These are phyloP conservation scores for Napeogenes inachia DNA, from an alignment of 2,888 invertebrate genomes.

Conservation along the genomic window DNA sequence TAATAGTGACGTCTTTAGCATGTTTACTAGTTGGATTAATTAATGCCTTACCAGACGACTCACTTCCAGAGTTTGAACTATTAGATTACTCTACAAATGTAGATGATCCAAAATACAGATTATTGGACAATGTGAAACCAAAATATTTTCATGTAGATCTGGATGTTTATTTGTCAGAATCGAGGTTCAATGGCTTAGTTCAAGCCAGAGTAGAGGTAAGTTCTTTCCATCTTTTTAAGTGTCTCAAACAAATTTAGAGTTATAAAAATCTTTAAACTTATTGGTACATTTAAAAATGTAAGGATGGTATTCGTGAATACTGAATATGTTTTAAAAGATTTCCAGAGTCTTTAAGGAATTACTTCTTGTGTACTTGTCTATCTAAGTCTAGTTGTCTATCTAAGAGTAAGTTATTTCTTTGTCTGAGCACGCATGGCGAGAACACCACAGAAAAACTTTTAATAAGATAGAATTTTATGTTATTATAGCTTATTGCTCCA, in stretches of 20 bases:
- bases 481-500: no score
- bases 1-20: constrained; percentile 44
- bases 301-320: no score
- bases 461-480: no score
- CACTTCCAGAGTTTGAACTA: constrained; percentile 54
- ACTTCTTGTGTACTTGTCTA: no score
- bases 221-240: constrained; percentile 16
- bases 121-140: constrained; percentile 53
- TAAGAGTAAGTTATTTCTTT: background rate
- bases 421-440: no score
- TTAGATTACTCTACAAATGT: constrained; percentile 47
- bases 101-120: constrained; percentile 54
- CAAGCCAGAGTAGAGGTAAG: constrained; percentile 50
- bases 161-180: constrained; percentile 52
- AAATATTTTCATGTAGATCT: constrained; percentile 46
- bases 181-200: constrained; percentile 52
- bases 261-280: no score
- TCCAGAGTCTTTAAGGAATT: no score
- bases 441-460: no score
- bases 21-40: constrained; percentile 47
- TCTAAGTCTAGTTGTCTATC: no score
- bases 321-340: no score
- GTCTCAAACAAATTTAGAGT: no score
- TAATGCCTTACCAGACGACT: constrained; percentile 49
- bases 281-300: no score